Base-by-base conservation (phyloP, 2,113 vertebrate species). In the Phaethon lepturus region DNA sequence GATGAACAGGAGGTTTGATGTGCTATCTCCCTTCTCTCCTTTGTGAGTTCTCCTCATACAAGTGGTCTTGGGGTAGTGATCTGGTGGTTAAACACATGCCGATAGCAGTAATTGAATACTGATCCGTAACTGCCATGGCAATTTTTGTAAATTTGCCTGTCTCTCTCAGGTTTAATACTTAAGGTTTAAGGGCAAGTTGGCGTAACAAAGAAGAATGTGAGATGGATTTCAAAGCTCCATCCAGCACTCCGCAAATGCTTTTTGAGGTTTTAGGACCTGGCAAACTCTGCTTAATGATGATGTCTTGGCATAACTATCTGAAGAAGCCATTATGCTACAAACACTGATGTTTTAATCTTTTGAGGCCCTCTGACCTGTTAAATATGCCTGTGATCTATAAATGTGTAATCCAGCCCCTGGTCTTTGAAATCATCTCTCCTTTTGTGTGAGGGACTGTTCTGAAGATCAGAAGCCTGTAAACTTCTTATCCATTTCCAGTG, bases 361-460 rank as follows among this genome's bases (percentile, higher is more conserved):
- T 81, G 81, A 92, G 79, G 88, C 88, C 79, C 29, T 95, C 68
- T 95, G 96, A 92, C 88, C 92, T 93, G 49, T 88, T 97, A 93
- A 95, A 96, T 90, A 72, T 74, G 72, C 63, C 88, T 97, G 72
- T 94, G 90, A 93, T 94, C 84, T 90, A 56, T 76, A 82, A 68
- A 79, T 62, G 86, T 91, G 64, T 95, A 64, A 92, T 86, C 60
- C 62, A 89, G 52, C 35, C 72, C 60, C 52, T 69, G 13, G 62
- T 95, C 97, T 97, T 95, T 95, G 95, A 95, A 95, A 94, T 89
- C 29, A 29, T 81, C 29, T 95, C 53, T 81, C 52, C 56, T 84
- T 80, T 91, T 95, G 83, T 93, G 33, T 67, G 64, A 90, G 55
- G 33, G 58, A 93, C 79, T 93, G 59, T 90, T 95, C 56, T 62